phyloP scores from a whole-genome alignment of 2,797 vertebrate species.

The Glyptemys insculpta region DNA sequence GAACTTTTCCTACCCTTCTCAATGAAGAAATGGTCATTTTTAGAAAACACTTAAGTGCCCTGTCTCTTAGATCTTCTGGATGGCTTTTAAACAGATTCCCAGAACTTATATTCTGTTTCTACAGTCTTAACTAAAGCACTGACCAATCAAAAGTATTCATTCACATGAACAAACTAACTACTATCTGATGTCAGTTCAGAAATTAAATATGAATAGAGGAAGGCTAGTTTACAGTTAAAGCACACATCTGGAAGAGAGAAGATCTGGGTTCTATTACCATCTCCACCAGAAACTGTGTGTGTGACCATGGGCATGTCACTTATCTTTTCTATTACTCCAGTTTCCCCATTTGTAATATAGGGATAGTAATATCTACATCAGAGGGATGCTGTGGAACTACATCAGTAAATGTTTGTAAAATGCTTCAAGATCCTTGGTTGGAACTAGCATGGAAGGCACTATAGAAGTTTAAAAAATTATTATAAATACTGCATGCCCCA shows the following conservation, averaged over 20 bases:
- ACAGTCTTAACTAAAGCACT: background rate
- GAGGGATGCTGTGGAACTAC: background rate
- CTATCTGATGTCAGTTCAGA: background rate
- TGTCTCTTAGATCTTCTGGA: background rate
- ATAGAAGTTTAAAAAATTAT: background rate
- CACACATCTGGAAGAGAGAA: background rate
- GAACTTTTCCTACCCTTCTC: background rate
- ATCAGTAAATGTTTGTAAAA: background rate
- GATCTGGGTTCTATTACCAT: background rate
- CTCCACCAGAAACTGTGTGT: background rate
- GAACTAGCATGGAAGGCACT: background rate
- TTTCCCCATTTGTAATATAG: background rate
- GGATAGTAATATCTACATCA: background rate
- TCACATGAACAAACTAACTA: background rate
- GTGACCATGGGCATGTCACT: background rate
- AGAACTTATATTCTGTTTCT: background rate
- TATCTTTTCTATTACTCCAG: background rate
- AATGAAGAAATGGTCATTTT: slow-evolving; percentile 14
- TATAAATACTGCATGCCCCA: background rate
- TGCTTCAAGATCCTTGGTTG: background rate
- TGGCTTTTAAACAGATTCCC: background rate
- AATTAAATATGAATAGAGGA: slow-evolving; percentile 1
- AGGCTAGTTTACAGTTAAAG: background rate
- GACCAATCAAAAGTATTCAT: background rate
- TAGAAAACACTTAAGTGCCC: background rate